Conservation (phyloP, 2,797 vertebrate genomes). For the Numenius phaeopus region DNA sequence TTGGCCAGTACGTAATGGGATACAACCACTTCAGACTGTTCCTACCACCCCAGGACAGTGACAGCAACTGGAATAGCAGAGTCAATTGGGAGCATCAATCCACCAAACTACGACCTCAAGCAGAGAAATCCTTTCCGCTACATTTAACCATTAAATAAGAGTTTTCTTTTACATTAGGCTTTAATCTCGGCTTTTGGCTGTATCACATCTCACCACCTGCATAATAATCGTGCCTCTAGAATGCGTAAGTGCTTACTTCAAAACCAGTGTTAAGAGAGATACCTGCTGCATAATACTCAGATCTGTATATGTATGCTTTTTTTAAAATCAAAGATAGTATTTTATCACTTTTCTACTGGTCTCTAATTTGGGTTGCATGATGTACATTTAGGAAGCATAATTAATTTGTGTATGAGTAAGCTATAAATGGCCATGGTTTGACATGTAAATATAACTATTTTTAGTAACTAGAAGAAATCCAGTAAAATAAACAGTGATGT, state of each 20-base stretch:
- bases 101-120: neutral
- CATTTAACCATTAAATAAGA: neutral
- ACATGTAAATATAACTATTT: constrained; percentile 78
- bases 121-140: neutral
- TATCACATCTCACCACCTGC: neutral
- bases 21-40: constrained; percentile 45
- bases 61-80: constrained; percentile 62
- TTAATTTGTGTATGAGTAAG: constrained; percentile 61
- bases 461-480: constrained; percentile 56
- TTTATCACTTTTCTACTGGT: constrained; percentile 70
- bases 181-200: constrained; percentile 26
- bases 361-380: constrained; percentile 46
- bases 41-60: constrained; percentile 2
- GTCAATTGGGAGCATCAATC: neutral
- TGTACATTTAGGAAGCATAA: constrained; percentile 66
- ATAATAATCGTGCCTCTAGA: constrained; percentile 33
- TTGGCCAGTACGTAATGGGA: neutral
- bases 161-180: neutral
- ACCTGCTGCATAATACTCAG: neutral
- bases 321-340: constrained; percentile 42
- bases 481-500: constrained; percentile 70
- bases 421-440: constrained; percentile 36
- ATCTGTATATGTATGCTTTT: constrained; percentile 33
- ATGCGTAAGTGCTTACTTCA: neutral
- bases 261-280: neutral